phyloP scores from a whole-genome alignment of 2,797 vertebrate species.

The Varecia variegata region DNA sequence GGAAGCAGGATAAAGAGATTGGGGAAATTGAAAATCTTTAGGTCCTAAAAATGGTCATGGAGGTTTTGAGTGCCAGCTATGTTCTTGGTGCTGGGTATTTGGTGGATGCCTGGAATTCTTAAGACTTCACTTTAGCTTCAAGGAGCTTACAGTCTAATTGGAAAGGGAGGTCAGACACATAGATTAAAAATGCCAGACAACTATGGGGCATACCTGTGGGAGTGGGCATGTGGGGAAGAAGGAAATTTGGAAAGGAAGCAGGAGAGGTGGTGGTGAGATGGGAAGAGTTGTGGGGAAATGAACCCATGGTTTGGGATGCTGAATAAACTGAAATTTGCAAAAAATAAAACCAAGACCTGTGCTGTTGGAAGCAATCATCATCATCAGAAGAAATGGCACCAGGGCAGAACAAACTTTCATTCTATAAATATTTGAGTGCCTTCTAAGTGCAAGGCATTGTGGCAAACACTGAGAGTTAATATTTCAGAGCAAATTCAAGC shows the following conservation, averaged over 20 bases:
- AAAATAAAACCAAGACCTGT: not conserved
- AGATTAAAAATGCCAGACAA: not conserved
- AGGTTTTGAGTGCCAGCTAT: not conserved
- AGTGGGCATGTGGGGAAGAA: not conserved
- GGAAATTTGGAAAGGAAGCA: not conserved
- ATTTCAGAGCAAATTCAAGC: not conserved
- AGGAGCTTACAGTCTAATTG: slow-evolving; percentile 5
- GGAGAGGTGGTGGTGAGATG: not conserved
- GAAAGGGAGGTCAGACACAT: not conserved
- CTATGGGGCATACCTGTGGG: not conserved
- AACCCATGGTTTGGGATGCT: not conserved
- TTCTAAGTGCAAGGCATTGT: not conserved
- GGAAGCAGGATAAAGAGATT: not conserved
- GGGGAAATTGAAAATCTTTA: not conserved
- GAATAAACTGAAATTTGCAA: slow-evolving; percentile 3
- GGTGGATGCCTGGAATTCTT: not conserved
- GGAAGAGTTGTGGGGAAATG: not conserved
- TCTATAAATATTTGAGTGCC: not conserved
- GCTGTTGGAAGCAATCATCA: not conserved
- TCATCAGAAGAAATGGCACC: not conserved
- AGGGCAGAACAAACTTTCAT: not conserved
- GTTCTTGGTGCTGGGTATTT: not conserved
- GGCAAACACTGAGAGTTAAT: not conserved
- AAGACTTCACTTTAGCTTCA: slow-evolving; percentile 13
- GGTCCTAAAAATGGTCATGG: not conserved